Evolutionary conservation across 64 coral and sea anemone genomes (phyloP).

Genomic region (Exaiptasia diaphana): DNA sequence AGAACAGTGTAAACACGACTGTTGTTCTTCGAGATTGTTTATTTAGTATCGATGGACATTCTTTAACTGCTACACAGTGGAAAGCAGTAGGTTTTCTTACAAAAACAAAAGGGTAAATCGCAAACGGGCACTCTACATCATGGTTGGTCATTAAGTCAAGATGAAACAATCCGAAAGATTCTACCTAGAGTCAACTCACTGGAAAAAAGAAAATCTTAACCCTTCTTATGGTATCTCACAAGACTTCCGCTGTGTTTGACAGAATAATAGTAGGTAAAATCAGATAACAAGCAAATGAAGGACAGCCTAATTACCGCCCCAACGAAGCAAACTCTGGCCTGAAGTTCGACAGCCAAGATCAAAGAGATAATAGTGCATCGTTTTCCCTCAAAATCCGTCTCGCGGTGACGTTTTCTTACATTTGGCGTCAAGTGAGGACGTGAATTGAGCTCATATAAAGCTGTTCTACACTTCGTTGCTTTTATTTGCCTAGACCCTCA

Average conservation of each 20-base stretch:
- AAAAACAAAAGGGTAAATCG: neutral
- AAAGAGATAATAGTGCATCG: constrained; percentile 1
- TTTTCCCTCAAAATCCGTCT: neutral
- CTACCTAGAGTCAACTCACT: too few species aligned
- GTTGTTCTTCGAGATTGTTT: neutral
- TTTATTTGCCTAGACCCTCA: too few species aligned
- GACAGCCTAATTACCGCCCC: constrained; percentile 19
- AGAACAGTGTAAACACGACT: neutral
- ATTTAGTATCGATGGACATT: neutral
- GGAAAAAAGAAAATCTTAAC: too few species aligned
- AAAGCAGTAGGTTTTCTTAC: neutral
- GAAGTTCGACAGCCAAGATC: constrained; percentile 27
- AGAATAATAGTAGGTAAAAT: neutral
- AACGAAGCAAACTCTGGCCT: neutral
- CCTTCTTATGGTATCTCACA: neutral
- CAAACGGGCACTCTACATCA: too few species aligned
- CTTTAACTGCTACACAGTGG: neutral
- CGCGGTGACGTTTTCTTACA: neutral
- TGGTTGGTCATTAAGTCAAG: too few species aligned
- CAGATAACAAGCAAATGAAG: constrained; percentile 12
- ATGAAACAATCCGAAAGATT: too few species aligned
- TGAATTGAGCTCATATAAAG: too few species aligned
- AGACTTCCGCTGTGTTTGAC: constrained; percentile 8
- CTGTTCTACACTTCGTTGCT: too few species aligned
- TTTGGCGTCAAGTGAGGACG: neutral